Evolutionary conservation across 2,888 invertebrate species (phyloP), one percentile per base, ranked within the genome.

Genomic region (Euphydryas editha): DNA sequence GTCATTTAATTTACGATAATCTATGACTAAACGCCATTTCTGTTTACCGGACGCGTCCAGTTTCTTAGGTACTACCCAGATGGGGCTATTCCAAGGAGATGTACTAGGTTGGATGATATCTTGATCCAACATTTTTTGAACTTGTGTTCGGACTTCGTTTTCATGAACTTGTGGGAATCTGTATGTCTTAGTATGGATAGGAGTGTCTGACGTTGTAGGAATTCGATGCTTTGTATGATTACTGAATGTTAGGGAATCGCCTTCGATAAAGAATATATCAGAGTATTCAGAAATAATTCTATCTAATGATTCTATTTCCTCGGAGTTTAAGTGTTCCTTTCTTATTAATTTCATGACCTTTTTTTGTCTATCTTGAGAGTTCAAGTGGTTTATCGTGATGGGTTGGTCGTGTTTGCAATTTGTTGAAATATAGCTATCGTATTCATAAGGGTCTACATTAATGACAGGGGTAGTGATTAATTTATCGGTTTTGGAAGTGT

Each of bases 121-220:
- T 39, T 5, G 39, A 39, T 39, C 39, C 15, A 39, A 39, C 39
- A 39, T 39, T 15, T 39, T 5, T 15, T 39, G 5, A 39, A 39
- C 39, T 39, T 39, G 39, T 11, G 39, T 39, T 10, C 3, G 11
- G 7, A 80, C 76, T 72, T 80, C 80, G 36, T 72, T 54, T 71
- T 75, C 64, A 17, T 77, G 77, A 7, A 75, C 61, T 59, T 76
- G 61, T 17, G 80, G 80, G 47, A 76, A 78, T 59, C 80, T 60
- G 61, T 80, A 81, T 3, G 75, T 72, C 69, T 78, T 80, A 6
- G 73, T 70, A 56, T 77, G 67, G 20, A 80, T 73, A 8, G 80
- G 80, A 15, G 49, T 61, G 6, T 76, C 71, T n/a, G 70, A 65
- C 13, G 71, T 76, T 0, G 77, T 77, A 17, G 62, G 61, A 49